A percentile compares a stretch with the other conserved stretches of the same genome.
phyloP scores from a whole-genome alignment of 2,888 invertebrate genomes.

The Limnephilus auricula region DNA sequence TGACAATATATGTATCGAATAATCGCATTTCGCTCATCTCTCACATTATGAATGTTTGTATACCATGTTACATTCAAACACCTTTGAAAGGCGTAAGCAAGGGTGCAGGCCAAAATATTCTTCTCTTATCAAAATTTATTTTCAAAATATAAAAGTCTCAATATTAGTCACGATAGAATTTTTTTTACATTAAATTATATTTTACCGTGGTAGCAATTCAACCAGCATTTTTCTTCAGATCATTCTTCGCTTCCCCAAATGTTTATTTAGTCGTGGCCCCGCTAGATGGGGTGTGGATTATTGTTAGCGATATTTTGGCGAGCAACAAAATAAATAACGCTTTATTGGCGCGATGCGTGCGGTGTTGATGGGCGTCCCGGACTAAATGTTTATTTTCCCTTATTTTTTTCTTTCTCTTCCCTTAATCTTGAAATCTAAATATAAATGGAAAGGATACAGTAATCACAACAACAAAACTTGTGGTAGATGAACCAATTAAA shows the following conservation, averaged over 20 bases:
- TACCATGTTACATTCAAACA: too few species aligned
- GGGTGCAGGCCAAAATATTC: too few species aligned
- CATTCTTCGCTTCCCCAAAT: not conserved
- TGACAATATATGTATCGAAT: too few species aligned
- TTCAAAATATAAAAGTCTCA: too few species aligned
- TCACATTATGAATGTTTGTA: too few species aligned
- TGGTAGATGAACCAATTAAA: not conserved
- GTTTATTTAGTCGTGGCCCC: not conserved
- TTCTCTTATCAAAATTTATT: not conserved
- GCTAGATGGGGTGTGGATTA: not conserved
- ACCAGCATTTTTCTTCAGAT: not conserved
- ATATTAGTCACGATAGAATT: too few species aligned
- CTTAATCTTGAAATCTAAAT: not conserved
- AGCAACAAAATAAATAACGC: constrained; percentile 54
- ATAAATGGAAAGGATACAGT: not conserved
- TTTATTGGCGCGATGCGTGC: constrained; percentile 43
- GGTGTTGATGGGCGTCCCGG: constrained; percentile 27
- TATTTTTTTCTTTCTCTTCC: constrained; percentile 11
- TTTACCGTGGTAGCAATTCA: not conserved
- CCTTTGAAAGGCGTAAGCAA: too few species aligned
- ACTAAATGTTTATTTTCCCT: constrained; percentile 35
- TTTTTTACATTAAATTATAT: not conserved
- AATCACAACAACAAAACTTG: not conserved
- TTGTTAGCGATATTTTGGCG: constrained; percentile 47
- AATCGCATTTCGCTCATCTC: too few species aligned